A percentile compares a stretch with the other conserved stretches of the same genome.
Evolutionary conservation across 2,113 vertebrate species (phyloP).

Genomic region (Actinemys pallida): DNA sequence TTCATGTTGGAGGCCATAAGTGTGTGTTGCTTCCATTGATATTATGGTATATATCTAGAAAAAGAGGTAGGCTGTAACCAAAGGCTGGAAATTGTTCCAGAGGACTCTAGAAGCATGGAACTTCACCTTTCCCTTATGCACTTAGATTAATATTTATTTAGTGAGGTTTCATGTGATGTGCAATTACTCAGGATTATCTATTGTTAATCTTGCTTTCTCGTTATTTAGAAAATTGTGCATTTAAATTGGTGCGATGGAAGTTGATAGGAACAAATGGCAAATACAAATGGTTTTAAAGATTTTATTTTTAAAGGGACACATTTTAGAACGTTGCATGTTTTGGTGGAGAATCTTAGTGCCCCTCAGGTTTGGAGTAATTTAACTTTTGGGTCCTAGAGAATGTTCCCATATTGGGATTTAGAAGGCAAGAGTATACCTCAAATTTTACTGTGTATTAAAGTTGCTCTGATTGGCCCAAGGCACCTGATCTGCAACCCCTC

Average conservation of each 20-base stretch:
- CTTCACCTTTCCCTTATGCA: background rate
- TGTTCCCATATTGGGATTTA: background rate
- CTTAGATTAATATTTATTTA: background rate
- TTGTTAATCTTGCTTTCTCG: background rate
- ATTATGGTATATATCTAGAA: background rate
- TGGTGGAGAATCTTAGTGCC: background rate
- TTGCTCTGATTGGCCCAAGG: background rate
- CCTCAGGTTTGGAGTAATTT: rapidly evolving
- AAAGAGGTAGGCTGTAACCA: background rate
- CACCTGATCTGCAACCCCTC: background rate
- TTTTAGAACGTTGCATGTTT: background rate
- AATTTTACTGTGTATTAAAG: background rate
- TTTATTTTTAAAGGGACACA: background rate
- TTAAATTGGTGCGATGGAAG: background rate
- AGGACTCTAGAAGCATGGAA: background rate
- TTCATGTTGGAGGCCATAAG: background rate
- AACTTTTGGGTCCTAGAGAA: background rate
- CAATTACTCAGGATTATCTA: background rate
- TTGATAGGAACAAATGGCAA: background rate
- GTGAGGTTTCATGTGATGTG: background rate
- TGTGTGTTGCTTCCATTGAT: background rate
- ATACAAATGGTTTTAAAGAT: background rate
- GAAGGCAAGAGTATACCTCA: background rate
- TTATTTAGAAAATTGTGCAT: background rate
- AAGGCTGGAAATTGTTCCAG: background rate